Evolutionary conservation across 2,113 vertebrate genomes (phyloP), one percentile per base, ranked within the genome.

Genomic region (Pelecanus crispus): DNA sequence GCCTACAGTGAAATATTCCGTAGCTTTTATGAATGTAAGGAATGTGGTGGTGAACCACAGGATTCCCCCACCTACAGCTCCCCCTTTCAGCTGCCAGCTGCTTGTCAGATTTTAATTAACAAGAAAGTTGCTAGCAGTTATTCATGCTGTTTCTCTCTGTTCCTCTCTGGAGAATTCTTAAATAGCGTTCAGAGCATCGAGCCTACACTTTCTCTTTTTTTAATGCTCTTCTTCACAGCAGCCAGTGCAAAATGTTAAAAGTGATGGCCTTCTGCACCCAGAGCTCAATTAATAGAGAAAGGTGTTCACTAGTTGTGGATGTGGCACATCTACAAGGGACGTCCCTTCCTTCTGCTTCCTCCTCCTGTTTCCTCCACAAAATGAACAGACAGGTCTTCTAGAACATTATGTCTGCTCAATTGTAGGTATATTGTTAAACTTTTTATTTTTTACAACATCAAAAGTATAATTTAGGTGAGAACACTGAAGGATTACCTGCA

Each of bases 21-120:
- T 88, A 97, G 97, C 90, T 93, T 95, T 97, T 96, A 94, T 94
- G 97, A 98, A 98, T 97, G 96, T 92, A 93, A 97, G 91, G 97
- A 98, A 98, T 98, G 97, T 77, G 42, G 96, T 97, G 97, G 96
- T 95, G 94, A 97, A 96, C 97, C 97, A 97, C 97, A 97, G 97
- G 97, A 97, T 97, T 97, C 96, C 94, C 97, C 97, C 96, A 97
- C 97, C 97, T 97, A 97, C 97, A 97, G 96, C 97, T 97, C 97
- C 94, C 80, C 90, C 86, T 97, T 97, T 98, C 95, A 97, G 96
- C 96, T 97, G 97, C 97, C 97, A 97, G 96, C 97, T 97, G 93
- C 96, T 96, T 97, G 97, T 97, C 97, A 97, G 95, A 95, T 95
- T 97, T 97, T 97, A 97, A 97, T 98, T 98, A 97, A 97, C 40